Base-by-base conservation (phyloP, 1,140 invertebrate species). In the Papilio aristodemus region DNA sequence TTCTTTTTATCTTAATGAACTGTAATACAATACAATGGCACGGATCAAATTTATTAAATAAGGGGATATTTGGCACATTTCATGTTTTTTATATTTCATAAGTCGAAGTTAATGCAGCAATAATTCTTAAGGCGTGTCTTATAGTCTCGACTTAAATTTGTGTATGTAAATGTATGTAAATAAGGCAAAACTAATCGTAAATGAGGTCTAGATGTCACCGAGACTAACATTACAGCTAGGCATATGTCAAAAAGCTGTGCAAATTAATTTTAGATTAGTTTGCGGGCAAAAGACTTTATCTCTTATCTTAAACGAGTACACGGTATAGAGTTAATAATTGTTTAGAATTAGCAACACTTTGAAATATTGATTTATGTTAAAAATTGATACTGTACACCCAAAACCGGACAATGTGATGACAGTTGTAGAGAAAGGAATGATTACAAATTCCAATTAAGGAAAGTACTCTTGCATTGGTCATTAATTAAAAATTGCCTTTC, bases 141-240 rank as follows among this genome's bases (percentile, higher is more conserved):
- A 63, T 64, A 32, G 11, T 7, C 8, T 62, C 32, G 17, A 62
- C 43, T 70, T 70, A 25, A 46, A 39, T 66, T 68, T 68, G 66
- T 66, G 58, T 25, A 69, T n/a, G n/a, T n/a, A n/a, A n/a, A n/a
- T n/a, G n/a, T n/a, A 68, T 57, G 67, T 54, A 69, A 54, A 43
- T 75, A 70, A 70, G 70, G 73, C 63, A 14, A 9, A 68, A 50
- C 50, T 72, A 75, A 75, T 75, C 68, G 59, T 58, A 63, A 73
- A 59, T 70, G 41, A 72, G 72, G 37, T 54, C 50, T 64, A 75
- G 37, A 70, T 70, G 54, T 67, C 57, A 62, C 67, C 46, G 22
- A 72, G 59, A 72, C 69, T 58, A 60, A 68, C 11, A 43, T 58
- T 71, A 69, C 37, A 41, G 63, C n/a, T 69, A 41, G 50, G 57